Conservation (phyloP, 2,113 vertebrate species). For the Stercorarius parasiticus region DNA sequence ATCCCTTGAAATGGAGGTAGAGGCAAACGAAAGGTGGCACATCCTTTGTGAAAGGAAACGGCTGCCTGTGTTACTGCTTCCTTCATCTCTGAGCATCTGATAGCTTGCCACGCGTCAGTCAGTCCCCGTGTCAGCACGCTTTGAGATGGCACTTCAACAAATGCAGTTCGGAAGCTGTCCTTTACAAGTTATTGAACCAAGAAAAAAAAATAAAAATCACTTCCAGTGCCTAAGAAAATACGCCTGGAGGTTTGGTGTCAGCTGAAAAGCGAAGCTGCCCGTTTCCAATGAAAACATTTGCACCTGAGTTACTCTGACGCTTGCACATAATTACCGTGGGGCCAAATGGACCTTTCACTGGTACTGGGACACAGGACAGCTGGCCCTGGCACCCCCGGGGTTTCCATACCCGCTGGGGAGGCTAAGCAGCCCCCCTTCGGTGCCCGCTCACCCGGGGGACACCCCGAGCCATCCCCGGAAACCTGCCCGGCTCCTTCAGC, state of each 20-base stretch:
- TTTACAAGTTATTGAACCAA: constrained; percentile 55
- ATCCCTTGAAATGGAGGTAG: constrained; percentile 43
- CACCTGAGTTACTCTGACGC: neutral
- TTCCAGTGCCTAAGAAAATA: neutral
- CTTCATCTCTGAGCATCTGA: constrained; percentile 63
- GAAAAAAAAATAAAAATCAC: neutral
- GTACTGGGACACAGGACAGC: neutral
- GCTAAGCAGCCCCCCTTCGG: neutral
- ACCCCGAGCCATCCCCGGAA: accelerated
- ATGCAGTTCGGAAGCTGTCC: constrained; percentile 36
- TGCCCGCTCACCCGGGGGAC: accelerated
- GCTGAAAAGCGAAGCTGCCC: neutral
- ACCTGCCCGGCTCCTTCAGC: accelerated
- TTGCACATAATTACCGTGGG: neutral
- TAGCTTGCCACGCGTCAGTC: constrained; percentile 29
- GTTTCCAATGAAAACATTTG: neutral
- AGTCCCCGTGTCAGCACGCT: constrained; percentile 29
- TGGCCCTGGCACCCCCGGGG: neutral
- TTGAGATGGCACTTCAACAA: constrained; percentile 45
- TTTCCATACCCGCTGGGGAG: neutral
- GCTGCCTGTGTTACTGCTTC: constrained; percentile 37
- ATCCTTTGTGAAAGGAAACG: constrained; percentile 46
- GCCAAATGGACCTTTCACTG: neutral
- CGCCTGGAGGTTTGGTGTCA: neutral
- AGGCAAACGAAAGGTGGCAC: constrained; percentile 53